Base-by-base conservation (phyloP, 2,113 vertebrate species). In the Pterocles burchelli region DNA sequence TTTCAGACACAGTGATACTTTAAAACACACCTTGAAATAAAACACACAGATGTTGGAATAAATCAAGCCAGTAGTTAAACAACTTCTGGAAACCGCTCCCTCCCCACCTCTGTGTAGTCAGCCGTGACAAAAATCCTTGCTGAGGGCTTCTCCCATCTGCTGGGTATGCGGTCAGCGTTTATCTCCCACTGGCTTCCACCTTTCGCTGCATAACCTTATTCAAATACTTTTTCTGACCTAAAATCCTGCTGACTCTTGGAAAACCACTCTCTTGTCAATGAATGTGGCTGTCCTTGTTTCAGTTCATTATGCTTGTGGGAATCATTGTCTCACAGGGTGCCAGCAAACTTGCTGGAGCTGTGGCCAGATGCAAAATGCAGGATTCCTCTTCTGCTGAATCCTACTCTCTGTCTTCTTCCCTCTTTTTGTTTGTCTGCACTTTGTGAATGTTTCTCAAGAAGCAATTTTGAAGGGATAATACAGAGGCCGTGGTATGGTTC, bases 241-340 rank as follows among this genome's bases (percentile, higher is more conserved):
- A 61, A 85, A 70, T 49, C 41, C 28, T 41, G 8, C 45, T 41
- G 25, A 11, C 7, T 0, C 18, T 78, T 78, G 0, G 0, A 15
- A 75, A 67, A 9, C 1, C 3, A 0, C 38, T 43, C 38, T 74
- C 3, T 12, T 6, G 1, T 11, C 19, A 6, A 6, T 6, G n/a
- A 18, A 12, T 4, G 20, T 11, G 43, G 8, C 46, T 46, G 2
- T 13, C 1, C 0, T 24, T 19, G n/a, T 31, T 77, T 18, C 55
- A 6, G 3, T 28, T 72, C 4, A 1, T 9, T n/a, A 4, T 2
- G 9, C 6, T 8, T 0, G 0, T 11, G 17, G 19, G 11, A 63
- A n/a, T 57, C 22, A 2, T 1, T 20, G 7, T 38, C 38, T 55
- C 0, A 0, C 26, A 14, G 21, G 17, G 11, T 2, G 2, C 7